Evolutionary conservation across 2,888 invertebrate species (phyloP), one percentile per base, ranked within the genome.

Genomic region (Chaetogeoica ovagalla): DNA sequence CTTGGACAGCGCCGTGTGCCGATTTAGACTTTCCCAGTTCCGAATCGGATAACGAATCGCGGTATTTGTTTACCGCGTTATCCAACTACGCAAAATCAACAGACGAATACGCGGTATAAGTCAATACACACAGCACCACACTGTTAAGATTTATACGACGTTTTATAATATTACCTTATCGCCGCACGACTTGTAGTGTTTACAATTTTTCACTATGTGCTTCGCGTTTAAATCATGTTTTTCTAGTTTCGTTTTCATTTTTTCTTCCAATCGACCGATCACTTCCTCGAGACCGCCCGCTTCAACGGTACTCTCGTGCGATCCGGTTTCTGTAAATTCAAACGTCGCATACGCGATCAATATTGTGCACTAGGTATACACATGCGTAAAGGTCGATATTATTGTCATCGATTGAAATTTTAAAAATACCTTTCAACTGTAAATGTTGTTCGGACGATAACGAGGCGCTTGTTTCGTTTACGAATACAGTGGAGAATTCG

Each of bases 21-120:
- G 92, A 89, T 81, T 88, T 88, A 13, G 89, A 86, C 11, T 89
- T 91, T 6, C 93, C 93, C 62, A 93, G 85, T 65, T 89, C 86
- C 37, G 89, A 88, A 57, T 86, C 85, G 37, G 87, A 87, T 69
- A 94, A 85, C 52, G 88, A 86, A 4, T 89, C 88, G 71, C 88
- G 87, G 73, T 89, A 86, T 21, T 88, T 87, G 60, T 89, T 88
- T 5, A 92, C 86, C 48, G 88, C 84, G 82, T 89, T 87, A 48
- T 88, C 86, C 8, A 91, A 84, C 90, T 91, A 69, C 2, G 21
- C 2, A 60, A 76, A 63, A 11, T 65, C 59, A 52, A n/a, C 55
- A 30, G 4, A 11, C 55, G 2, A n/a, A n/a, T n/a, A n/a, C n/a
- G n/a, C n/a, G n/a, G n/a, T n/a, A n/a, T n/a, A n/a, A n/a, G n/a